Evolutionary conservation across 2,888 invertebrate genomes (phyloP).

Genomic region (Charanyca ferruginea): DNA sequence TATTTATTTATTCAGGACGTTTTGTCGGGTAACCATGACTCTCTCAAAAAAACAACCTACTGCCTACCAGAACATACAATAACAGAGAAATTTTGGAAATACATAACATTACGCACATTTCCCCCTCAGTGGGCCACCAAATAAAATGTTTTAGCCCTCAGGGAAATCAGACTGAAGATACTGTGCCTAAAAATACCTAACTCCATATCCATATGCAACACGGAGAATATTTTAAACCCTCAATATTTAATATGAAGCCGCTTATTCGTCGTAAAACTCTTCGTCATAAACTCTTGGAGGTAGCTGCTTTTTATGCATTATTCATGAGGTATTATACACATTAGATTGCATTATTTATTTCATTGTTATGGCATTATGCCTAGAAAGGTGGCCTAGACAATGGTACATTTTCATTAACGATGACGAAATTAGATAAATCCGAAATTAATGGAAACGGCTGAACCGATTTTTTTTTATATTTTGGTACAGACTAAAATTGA

Average conservation of each 20-base stretch:
- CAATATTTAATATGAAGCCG: slow-evolving; percentile 46
- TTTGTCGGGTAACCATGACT: no score
- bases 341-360: slow-evolving; percentile 19
- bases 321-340: slow-evolving; percentile 21
- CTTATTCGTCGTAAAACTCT: slow-evolving; percentile 45
- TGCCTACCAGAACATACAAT: not conserved
- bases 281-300: slow-evolving; percentile 27
- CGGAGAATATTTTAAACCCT: slow-evolving; percentile 50
- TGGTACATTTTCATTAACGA: no score
- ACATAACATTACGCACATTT: slow-evolving; percentile 22
- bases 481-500: no score
- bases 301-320: slow-evolving; percentile 30
- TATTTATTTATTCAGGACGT: no score
- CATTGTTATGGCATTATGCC: not conserved
- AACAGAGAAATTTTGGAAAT: slow-evolving; percentile 12
- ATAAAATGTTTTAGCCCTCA: slow-evolving; percentile 38
- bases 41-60: not conserved
- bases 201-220: slow-evolving; percentile 27
- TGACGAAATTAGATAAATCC: no score
- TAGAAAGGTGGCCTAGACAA: no score
- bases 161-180: slow-evolving; percentile 54
- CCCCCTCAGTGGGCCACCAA: slow-evolving; percentile 24
- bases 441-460: no score
- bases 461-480: no score
- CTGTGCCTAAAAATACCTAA: slow-evolving; percentile 37